Evolutionary conservation across 2,888 invertebrate genomes (phyloP).

Genomic region (Platycnemis pennipes): DNA sequence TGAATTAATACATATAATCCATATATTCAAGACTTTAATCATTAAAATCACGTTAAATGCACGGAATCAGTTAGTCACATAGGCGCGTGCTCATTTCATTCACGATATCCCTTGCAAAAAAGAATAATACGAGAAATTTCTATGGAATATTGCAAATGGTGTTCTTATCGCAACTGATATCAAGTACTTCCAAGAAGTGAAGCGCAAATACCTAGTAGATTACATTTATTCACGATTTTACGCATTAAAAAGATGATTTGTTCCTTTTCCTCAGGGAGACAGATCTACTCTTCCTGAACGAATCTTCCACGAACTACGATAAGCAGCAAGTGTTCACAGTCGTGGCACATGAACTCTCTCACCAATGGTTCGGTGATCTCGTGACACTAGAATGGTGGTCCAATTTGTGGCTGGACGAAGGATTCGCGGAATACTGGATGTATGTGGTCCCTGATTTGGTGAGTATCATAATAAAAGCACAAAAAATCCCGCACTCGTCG

Average conservation of each 20-base stretch:
- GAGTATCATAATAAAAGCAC: neutral
- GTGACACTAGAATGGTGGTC: conserved; percentile 78
- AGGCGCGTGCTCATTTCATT: too few relatives aligned
- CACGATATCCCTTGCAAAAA: too few relatives aligned
- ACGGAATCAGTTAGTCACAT: too few relatives aligned
- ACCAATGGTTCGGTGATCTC: conserved; percentile 77
- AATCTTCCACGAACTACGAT: conserved; percentile 74
- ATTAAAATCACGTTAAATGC: too few relatives aligned
- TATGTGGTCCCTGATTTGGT: neutral
- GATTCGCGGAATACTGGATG: conserved; percentile 80
- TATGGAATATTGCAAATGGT: too few relatives aligned
- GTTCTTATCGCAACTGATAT: too few relatives aligned
- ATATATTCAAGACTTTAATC: too few relatives aligned
- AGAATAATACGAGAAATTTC: too few relatives aligned
- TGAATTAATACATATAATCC: too few relatives aligned
- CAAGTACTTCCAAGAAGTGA: too few relatives aligned
- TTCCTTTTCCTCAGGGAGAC: conserved; percentile 75
- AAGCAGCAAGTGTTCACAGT: conserved; percentile 76
- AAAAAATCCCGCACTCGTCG: too few relatives aligned
- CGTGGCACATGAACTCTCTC: conserved; percentile 79
- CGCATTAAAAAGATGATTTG: neutral
- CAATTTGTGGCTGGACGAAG: conserved; percentile 80
- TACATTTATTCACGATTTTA: neutral
- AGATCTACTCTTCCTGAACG: conserved; percentile 76
- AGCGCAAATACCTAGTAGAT: too few relatives aligned